These are phyloP conservation scores for Halocynthia aurantium DNA, from an alignment of 23 tunicate species.

Conservation along the genomic window DNA sequence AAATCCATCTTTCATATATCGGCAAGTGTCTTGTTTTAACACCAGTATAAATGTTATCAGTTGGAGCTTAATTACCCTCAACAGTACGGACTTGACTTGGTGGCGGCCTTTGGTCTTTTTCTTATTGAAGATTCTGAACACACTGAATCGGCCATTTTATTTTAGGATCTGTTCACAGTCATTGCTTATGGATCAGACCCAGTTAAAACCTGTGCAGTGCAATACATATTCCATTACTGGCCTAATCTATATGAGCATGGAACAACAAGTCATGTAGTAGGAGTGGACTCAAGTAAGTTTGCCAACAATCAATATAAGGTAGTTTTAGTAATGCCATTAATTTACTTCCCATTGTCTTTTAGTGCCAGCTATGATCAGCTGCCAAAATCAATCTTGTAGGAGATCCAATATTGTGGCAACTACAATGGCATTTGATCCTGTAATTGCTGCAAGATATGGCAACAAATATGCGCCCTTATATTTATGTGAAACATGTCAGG, in stretches of 20 bases:
- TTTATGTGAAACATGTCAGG: constrained; percentile 70
- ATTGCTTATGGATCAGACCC: constrained; percentile 48
- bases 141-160: background rate
- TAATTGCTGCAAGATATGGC: constrained; percentile 35
- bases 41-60: too few relatives aligned
- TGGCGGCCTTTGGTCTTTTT: too few relatives aligned
- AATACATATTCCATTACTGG: constrained; percentile 78
- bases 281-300: background rate
- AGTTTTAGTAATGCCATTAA: background rate
- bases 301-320: too few relatives aligned
- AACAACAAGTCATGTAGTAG: background rate
- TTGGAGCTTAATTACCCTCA: too few relatives aligned
- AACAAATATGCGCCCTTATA: constrained; percentile 56
- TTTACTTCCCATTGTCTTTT: background rate
- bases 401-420: constrained; percentile 38
- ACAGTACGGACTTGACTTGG: too few relatives aligned
- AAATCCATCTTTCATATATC: too few relatives aligned
- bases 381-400: constrained; percentile 40
- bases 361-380: constrained; percentile 14
- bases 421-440: constrained; percentile 49
- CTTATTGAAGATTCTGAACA: too few relatives aligned
- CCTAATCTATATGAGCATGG: constrained; percentile 29
- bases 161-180: constrained; percentile 60
- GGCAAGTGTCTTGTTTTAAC: too few relatives aligned
- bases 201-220: constrained; percentile 46